phyloP scores from a whole-genome alignment of 2,888 invertebrate genomes.

The Nomada hirtipes region DNA sequence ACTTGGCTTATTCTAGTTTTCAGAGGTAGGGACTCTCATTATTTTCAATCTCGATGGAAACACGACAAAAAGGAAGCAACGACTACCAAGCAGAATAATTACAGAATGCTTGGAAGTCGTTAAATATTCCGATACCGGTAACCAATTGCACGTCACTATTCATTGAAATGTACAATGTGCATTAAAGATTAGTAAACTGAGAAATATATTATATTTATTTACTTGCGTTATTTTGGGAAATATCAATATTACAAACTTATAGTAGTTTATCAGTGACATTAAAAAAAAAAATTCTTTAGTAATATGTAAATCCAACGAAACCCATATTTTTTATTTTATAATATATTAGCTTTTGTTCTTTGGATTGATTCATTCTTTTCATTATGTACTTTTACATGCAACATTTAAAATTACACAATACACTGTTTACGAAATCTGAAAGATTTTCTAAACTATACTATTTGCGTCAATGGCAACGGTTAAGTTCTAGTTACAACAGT shows the following conservation, averaged over 20 bases:
- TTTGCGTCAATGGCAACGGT: too few species aligned
- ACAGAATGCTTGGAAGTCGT: neutral
- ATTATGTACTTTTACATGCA: too few species aligned
- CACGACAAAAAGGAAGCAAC: neutral
- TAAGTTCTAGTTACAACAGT: neutral
- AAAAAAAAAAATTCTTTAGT: too few species aligned
- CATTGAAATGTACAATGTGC: neutral
- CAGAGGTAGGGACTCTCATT: constrained; percentile 76
- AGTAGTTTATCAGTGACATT: too few species aligned
- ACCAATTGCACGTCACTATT: neutral
- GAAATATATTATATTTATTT: neutral
- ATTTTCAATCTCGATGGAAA: neutral
- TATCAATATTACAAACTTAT: too few species aligned
- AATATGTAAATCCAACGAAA: too few species aligned
- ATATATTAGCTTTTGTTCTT: too few species aligned
- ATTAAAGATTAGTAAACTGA: neutral
- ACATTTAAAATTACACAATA: too few species aligned
- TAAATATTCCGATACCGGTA: neutral
- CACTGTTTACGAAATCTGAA: too few species aligned
- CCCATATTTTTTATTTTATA: too few species aligned
- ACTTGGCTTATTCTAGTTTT: constrained; percentile 81
- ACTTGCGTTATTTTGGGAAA: neutral
- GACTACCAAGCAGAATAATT: neutral
- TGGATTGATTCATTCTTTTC: too few species aligned
- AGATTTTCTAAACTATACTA: too few species aligned